phyloP scores from a whole-genome alignment of 2,113 vertebrate species.

The Cynoglossus semilaevis region DNA sequence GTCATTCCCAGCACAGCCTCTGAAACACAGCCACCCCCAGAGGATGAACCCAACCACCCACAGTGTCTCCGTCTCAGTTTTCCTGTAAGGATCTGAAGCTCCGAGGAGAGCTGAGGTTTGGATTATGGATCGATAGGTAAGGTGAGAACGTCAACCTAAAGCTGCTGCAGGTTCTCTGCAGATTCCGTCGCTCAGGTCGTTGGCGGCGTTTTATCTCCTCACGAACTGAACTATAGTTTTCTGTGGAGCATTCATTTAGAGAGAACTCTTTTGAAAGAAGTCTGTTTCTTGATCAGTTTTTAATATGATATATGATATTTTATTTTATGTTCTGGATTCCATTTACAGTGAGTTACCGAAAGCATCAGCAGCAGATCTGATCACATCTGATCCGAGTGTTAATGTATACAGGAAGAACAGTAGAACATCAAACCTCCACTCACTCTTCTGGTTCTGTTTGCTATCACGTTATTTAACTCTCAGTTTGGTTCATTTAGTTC shows the following conservation, averaged over 20 bases:
- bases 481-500: no score
- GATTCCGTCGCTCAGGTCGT: not conserved
- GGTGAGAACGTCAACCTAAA: not conserved
- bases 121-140: not conserved
- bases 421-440: not conserved
- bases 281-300: no score
- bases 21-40: not conserved
- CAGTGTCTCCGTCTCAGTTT: not conserved
- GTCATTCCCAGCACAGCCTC: not conserved
- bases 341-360: conserved; percentile 1
- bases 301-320: no score
- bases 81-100: not conserved
- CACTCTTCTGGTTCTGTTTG: not conserved
- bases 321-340: not conserved
- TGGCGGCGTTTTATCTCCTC: no score
- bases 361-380: not conserved
- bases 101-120: not conserved
- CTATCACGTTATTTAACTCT: not conserved
- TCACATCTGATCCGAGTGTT: not conserved
- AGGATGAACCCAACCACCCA: not conserved
- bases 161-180: not conserved
- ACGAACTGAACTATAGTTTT: no score
- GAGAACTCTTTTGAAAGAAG: no score
- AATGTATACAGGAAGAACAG: not conserved
- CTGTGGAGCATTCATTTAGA: no score